A percentile compares a stretch with the other conserved stretches of the same genome.
phyloP scores from a whole-genome alignment of 2,888 invertebrate species.

The Vandiemenella viatica region DNA sequence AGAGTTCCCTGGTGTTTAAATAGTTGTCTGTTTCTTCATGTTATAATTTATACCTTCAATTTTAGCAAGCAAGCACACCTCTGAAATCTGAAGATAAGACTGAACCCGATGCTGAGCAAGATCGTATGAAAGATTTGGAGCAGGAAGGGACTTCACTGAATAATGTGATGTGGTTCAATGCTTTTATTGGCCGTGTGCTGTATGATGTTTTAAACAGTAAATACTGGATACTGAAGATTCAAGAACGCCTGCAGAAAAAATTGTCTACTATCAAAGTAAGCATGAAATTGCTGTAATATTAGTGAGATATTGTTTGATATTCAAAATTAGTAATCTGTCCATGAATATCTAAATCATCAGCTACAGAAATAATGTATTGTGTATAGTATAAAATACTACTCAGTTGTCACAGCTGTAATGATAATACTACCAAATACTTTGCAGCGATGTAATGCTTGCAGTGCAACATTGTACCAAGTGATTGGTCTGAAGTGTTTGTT shows the following conservation, averaged over 20 bases:
- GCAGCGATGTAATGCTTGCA: too few species aligned
- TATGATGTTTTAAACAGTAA: conserved; percentile 70
- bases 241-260: conserved; percentile 71
- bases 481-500: too few species aligned
- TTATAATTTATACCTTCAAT: neutral
- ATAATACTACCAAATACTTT: too few species aligned
- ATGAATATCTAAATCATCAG: too few species aligned
- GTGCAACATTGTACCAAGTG: too few species aligned
- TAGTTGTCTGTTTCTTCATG: too few species aligned
- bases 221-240: conserved; percentile 49
- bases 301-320: too few species aligned
- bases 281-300: conserved; percentile 11
- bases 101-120: conserved; percentile 4
- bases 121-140: conserved; percentile 6
- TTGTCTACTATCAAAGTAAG: conserved; percentile 64
- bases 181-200: conserved; percentile 57
- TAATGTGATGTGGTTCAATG: conserved; percentile 61
- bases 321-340: too few species aligned
- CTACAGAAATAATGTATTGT: too few species aligned
- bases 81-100: conserved; percentile 2
- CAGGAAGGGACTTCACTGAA: conserved; percentile 9
- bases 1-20: too few species aligned
- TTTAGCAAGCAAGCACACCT: neutral
- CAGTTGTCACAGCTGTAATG: too few species aligned
- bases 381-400: too few species aligned